These are phyloP conservation scores for Parotia lawesii DNA, from an alignment of 2,113 vertebrate genomes.

Conservation along the genomic window DNA sequence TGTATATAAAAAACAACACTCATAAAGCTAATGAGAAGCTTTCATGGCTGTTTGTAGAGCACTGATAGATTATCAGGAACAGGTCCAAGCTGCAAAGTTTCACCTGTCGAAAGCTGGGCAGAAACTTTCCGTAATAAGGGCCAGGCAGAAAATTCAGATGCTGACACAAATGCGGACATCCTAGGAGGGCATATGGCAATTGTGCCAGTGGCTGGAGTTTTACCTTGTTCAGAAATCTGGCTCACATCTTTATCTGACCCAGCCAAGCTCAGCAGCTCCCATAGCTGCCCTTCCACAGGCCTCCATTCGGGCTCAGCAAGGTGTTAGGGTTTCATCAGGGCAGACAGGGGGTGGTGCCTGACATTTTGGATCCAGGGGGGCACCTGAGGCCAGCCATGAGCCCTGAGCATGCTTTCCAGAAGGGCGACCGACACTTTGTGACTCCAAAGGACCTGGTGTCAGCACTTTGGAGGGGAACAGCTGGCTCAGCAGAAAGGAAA, in stretches of 20 bases:
- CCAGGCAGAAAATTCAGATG: background rate
- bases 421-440: rapidly evolving
- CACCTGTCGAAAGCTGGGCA: background rate
- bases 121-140: background rate
- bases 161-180: background rate
- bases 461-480: background rate
- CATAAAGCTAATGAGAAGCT: background rate
- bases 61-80: background rate
- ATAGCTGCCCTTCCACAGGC: background rate
- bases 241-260: background rate
- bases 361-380: background rate
- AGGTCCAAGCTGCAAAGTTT: background rate
- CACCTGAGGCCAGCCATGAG: background rate
- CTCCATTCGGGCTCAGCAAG: background rate
- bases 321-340: background rate
- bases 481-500: background rate
- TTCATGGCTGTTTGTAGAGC: background rate
- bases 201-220: background rate
- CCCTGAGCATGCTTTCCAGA: background rate
- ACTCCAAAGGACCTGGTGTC: background rate
- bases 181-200: background rate
- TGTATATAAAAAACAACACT: background rate
- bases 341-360: background rate
- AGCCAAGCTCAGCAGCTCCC: background rate
- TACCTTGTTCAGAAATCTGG: background rate